These are phyloP conservation scores for Drosophila pseudotalamancana DNA, from an alignment of 2,888 invertebrate genomes.

Conservation along the genomic window DNA sequence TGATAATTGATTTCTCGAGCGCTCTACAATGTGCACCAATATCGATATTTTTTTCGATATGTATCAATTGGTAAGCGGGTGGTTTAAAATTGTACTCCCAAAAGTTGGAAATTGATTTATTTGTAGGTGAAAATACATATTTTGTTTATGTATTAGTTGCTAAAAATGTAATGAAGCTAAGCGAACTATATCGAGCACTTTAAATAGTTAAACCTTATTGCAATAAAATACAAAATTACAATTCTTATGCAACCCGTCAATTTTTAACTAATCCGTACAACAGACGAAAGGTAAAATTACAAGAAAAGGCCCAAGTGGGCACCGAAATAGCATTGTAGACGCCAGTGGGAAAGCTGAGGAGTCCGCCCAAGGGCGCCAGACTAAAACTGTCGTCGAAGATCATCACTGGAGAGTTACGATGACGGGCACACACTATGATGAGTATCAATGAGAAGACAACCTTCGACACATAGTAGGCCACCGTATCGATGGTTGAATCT, in stretches of 20 bases:
- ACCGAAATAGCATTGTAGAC: constrained; percentile 85
- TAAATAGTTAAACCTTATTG: constrained; percentile 28
- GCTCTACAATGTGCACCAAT: background rate
- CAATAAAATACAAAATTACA: constrained; percentile 21
- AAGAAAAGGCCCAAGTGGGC: constrained; percentile 85
- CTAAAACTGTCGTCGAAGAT: constrained; percentile 84
- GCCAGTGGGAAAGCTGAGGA: constrained; percentile 85
- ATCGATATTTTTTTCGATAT: constrained; percentile 2
- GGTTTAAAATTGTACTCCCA: background rate
- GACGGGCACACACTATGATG: constrained; percentile 83
- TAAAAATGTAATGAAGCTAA: constrained; percentile 32
- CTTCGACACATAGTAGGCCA: constrained; percentile 83
- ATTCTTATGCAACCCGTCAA: constrained; percentile 24
- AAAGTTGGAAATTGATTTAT: background rate
- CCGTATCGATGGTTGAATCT: constrained; percentile 67
- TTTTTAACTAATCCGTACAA: constrained; percentile 67
- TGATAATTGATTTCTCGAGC: too few species aligned
- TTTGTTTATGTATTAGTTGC: constrained; percentile 19
- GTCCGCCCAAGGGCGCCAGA: constrained; percentile 84
- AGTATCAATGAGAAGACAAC: constrained; percentile 81
- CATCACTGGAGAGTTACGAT: constrained; percentile 85
- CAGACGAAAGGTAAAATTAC: constrained; percentile 84
- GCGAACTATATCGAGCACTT: constrained; percentile 45
- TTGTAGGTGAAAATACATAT: constrained; percentile 23
- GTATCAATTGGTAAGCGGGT: background rate